phyloP scores from a whole-genome alignment of 2,797 vertebrate species.

The Amblyopsis hoosieri region DNA sequence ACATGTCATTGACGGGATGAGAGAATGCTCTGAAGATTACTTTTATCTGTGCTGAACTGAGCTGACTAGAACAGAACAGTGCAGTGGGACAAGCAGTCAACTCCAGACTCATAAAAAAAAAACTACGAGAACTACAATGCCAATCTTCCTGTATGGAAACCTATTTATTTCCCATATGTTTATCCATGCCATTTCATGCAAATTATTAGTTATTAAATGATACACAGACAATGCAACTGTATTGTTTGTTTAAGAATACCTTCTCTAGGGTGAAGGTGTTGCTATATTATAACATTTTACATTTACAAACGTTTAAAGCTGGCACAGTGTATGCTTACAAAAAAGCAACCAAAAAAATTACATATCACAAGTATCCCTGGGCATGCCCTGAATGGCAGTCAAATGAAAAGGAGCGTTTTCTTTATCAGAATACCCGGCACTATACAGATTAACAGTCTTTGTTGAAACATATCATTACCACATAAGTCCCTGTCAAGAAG shows the following conservation, averaged over 20 bases:
- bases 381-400: constrained; percentile 31
- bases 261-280: constrained; percentile 22
- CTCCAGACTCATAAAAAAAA: constrained; percentile 60
- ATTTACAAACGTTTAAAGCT: too few species aligned
- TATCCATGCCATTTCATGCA: constrained; percentile 2
- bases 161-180: constrained; percentile 47
- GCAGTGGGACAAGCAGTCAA: constrained; percentile 49
- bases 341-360: too few species aligned
- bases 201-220: background rate
- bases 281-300: constrained; percentile 26
- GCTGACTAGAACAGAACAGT: constrained; percentile 56
- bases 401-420: constrained; percentile 60
- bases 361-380: too few species aligned
- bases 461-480: constrained; percentile 72
- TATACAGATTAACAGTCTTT: constrained; percentile 69
- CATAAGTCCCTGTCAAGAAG: constrained; percentile 64
- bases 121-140: constrained; percentile 38
- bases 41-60: constrained; percentile 63
- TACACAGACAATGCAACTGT: background rate
- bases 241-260: constrained; percentile 2
- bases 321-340: too few species aligned
- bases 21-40: constrained; percentile 65
- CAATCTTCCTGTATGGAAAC: constrained; percentile 41
- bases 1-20: constrained; percentile 63
- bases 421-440: constrained; percentile 60